These are phyloP conservation scores for Magallana angulata DNA, from an alignment of 1,140 invertebrate species.

Conservation along the genomic window DNA sequence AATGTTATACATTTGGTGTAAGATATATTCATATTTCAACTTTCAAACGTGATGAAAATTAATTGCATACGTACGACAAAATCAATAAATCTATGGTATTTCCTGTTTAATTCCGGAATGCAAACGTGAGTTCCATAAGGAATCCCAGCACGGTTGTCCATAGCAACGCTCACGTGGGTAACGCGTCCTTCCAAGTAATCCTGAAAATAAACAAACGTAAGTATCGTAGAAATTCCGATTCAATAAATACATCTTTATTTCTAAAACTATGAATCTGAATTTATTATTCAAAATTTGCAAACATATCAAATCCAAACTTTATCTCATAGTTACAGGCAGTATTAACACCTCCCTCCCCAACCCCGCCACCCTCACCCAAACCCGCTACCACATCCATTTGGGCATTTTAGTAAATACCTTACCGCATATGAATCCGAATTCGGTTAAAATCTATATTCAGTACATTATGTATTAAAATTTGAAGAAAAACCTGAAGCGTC, in stretches of 20 bases:
- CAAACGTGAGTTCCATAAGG: constrained; percentile 63
- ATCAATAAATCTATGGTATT: constrained; percentile 63
- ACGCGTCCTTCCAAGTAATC: constrained; percentile 63
- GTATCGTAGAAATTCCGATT: background rate
- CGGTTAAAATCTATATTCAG: no score
- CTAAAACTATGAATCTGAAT: background rate
- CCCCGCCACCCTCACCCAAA: no score
- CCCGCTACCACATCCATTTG: no score
- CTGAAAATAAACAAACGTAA: constrained; percentile 31
- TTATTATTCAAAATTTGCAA: background rate
- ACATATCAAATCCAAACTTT: background rate
- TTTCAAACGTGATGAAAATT: no score
- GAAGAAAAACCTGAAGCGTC: constrained; percentile 61
- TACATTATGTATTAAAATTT: no score
- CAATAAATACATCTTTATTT: background rate
- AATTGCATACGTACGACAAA: constrained; percentile 61
- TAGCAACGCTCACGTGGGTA: constrained; percentile 64
- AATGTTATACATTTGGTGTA: no score
- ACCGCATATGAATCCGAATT: no score
- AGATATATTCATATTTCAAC: no score
- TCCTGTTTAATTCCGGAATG: constrained; percentile 66
- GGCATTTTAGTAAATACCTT: no score
- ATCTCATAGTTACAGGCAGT: background rate
- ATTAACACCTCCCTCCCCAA: no score
- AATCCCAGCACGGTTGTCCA: constrained; percentile 66